Evolutionary conservation across 1,140 invertebrate species (phyloP).

Genomic region (Nomia melanderi): DNA sequence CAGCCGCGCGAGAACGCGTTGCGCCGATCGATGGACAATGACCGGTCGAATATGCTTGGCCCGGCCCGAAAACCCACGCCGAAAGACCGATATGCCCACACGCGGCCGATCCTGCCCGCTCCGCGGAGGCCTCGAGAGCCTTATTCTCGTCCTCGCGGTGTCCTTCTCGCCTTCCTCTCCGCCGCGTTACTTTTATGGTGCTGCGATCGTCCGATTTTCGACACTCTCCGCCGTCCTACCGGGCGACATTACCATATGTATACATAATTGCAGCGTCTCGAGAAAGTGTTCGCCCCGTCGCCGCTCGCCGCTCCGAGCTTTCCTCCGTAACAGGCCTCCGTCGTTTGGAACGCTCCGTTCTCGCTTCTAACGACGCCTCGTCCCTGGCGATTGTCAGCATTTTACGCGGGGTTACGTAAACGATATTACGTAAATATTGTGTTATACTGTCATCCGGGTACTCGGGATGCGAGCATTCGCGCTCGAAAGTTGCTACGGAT

Average conservation of each 20-base stretch:
- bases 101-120: background rate
- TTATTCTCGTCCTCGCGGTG: background rate
- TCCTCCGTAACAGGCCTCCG: too few relatives aligned
- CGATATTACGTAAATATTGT: too few relatives aligned
- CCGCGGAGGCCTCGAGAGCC: background rate
- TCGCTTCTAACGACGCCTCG: too few relatives aligned
- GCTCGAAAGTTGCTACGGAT: too few relatives aligned
- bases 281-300: too few relatives aligned
- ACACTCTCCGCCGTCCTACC: conserved; percentile 29
- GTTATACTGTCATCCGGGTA: too few relatives aligned
- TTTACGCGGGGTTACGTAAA: too few relatives aligned
- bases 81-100: conserved; percentile 53
- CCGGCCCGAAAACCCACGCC: conserved; percentile 75
- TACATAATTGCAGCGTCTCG: too few relatives aligned
- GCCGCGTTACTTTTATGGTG: conserved; percentile 49
- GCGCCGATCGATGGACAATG: conserved; percentile 75
- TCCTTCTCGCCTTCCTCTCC: conserved; percentile 20
- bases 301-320: too few relatives aligned
- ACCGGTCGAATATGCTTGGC: conserved; percentile 69
- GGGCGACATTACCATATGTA: conserved; percentile 59
- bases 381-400: too few relatives aligned
- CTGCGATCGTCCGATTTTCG: conserved; percentile 54
- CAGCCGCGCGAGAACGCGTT: conserved; percentile 37
- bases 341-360: too few relatives aligned
- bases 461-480: too few relatives aligned